Evolutionary conservation across 2,888 invertebrate species (phyloP).

Genomic region (Idaea straminata): DNA sequence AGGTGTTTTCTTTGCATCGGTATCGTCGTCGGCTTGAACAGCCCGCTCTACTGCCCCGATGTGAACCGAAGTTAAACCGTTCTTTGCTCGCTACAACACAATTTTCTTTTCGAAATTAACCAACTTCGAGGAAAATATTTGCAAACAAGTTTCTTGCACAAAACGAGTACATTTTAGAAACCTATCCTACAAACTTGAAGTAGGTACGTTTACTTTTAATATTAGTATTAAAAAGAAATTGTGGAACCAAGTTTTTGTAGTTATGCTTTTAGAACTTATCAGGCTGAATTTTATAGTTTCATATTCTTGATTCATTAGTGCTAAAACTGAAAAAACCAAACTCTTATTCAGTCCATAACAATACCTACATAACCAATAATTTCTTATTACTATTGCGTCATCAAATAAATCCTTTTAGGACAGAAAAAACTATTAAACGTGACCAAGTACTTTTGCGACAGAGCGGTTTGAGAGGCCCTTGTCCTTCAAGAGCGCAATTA

Average conservation of each 20-base stretch:
- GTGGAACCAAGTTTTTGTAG: neutral
- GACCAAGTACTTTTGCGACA: slow-evolving; percentile 73
- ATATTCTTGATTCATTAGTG: neutral
- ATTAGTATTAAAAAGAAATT: neutral
- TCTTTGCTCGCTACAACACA: slow-evolving; percentile 38
- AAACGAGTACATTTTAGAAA: slow-evolving; percentile 43
- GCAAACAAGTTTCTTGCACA: slow-evolving; percentile 51
- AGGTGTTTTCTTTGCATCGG: slow-evolving; percentile 59
- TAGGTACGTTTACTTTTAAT: neutral
- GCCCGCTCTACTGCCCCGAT: slow-evolving; percentile 31
- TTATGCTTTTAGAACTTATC: neutral
- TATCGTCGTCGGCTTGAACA: slow-evolving; percentile 32
- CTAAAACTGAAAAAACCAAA: neutral
- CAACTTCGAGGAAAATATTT: slow-evolving; percentile 59
- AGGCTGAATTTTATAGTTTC: neutral
- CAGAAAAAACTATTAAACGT: slow-evolving; percentile 73
- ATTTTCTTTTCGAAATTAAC: slow-evolving; percentile 64
- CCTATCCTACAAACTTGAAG: slow-evolving; percentile 29
- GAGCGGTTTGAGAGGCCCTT: slow-evolving; percentile 63
- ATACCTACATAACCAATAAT: slow-evolving; percentile 14
- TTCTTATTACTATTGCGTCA: slow-evolving; percentile 20
- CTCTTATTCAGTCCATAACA: neutral
- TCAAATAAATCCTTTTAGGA: slow-evolving; percentile 45
- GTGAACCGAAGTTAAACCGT: slow-evolving; percentile 58
- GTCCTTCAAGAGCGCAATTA: slow-evolving; percentile 77